Conservation (phyloP, 2,113 vertebrate species). For the Talpa occidentalis region DNA sequence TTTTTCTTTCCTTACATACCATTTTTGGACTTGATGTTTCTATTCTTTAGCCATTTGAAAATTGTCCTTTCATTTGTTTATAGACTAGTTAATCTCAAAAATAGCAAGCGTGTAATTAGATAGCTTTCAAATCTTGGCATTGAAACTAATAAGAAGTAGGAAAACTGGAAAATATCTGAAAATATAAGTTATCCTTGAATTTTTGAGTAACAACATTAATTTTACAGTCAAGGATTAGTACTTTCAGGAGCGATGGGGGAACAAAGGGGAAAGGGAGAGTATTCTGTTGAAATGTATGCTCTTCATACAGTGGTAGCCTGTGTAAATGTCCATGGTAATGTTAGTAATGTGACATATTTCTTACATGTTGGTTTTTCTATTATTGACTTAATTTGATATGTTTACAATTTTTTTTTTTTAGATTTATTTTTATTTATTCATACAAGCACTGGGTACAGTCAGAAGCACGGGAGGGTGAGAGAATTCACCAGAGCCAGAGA, state of each 20-base stretch:
- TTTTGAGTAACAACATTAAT: not conserved
- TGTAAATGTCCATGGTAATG: not conserved
- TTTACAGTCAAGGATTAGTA: not conserved
- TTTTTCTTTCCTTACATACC: rapidly evolving
- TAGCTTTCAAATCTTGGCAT: not conserved
- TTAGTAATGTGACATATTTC: not conserved
- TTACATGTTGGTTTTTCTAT: not conserved
- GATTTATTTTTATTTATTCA: too few species aligned
- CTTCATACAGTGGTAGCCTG: not conserved
- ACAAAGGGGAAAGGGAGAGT: not conserved
- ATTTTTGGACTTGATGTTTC: not conserved
- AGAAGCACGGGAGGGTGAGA: too few species aligned
- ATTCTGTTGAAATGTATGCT: not conserved
- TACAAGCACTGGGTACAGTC: too few species aligned
- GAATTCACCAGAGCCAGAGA: too few species aligned
- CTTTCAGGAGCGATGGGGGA: not conserved
- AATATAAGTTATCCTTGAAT: not conserved
- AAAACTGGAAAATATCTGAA: not conserved
- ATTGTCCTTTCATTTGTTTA: not conserved
- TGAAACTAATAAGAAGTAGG: constrained; percentile 26
- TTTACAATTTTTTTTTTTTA: not conserved
- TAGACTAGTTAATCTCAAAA: not conserved
- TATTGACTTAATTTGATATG: not conserved
- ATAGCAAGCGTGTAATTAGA: not conserved
- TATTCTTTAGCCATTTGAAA: not conserved